Conservation (phyloP, 2,113 vertebrate genomes). For the Amazona vittata region DNA sequence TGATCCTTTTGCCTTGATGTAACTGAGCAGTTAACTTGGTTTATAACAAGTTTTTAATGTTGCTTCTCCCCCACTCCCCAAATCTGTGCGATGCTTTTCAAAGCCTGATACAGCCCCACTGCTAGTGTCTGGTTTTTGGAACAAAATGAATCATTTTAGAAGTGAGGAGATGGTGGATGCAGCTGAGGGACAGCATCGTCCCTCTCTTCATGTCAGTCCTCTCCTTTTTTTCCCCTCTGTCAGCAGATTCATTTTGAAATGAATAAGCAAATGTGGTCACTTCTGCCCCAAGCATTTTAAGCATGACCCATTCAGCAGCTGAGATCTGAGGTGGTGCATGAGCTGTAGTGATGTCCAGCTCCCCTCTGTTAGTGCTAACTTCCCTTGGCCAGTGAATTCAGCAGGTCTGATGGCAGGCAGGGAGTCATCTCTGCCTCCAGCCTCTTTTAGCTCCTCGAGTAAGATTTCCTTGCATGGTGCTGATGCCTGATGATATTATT, state of each 20-base stretch:
- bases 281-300: neutral
- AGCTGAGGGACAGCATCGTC: neutral
- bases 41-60: neutral
- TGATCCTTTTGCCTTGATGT: neutral
- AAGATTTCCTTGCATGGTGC: neutral
- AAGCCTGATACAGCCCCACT: neutral
- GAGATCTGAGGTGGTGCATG: neutral
- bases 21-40: neutral
- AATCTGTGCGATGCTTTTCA: neutral
- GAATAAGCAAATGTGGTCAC: neutral
- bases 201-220: neutral
- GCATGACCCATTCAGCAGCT: neutral
- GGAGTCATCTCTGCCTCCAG: rapidly evolving
- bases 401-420: neutral
- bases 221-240: neutral
- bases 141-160: neutral
- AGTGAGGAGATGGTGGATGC: neutral
- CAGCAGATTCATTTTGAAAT: neutral
- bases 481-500: neutral
- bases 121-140: neutral
- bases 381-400: neutral
- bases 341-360: neutral
- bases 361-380: neutral
- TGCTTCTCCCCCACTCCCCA: neutral
- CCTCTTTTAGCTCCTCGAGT: neutral